These are phyloP conservation scores for Amphiura filiformis DNA, from an alignment of 35 echinoderm and acorn worm species.

Conservation along the genomic window DNA sequence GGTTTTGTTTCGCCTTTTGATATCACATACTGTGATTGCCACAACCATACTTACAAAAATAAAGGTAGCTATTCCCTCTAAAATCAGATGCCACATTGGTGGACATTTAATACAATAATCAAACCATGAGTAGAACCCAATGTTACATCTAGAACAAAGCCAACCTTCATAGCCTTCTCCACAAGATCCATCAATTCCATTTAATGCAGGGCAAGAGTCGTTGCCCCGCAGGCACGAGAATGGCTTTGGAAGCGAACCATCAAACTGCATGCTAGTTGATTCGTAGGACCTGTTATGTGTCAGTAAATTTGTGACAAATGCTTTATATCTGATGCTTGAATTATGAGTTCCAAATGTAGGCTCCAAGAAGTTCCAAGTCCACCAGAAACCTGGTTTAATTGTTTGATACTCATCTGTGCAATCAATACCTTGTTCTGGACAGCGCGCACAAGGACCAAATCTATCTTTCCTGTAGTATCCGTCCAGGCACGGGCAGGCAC, in stretches of 20 bases:
- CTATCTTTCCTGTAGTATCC: slow-evolving; percentile 20
- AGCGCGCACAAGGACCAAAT: slow-evolving; percentile 22
- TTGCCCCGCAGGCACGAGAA: not conserved
- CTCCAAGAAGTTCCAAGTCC: slow-evolving; percentile 51
- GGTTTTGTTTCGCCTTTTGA: not conserved
- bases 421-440: slow-evolving; percentile 22
- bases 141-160: slow-evolving; percentile 34
- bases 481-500: slow-evolving; percentile 41
- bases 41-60: not conserved
- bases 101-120: slow-evolving; percentile 31
- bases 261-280: not conserved
- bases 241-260: not conserved
- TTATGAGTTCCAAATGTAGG: not conserved
- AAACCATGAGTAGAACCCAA: slow-evolving; percentile 26
- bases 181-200: not conserved
- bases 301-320: not conserved
- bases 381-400: slow-evolving; percentile 50
- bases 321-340: not conserved
- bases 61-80: not conserved
- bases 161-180: slow-evolving; percentile 28
- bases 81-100: not conserved
- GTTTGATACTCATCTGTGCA: slow-evolving; percentile 51
- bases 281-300: not conserved
- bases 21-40: slow-evolving; percentile 23
- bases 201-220: not conserved